A percentile compares a stretch with the other conserved stretches of the same genome.
phyloP scores from a whole-genome alignment of 2,888 invertebrate species.

The Napeogenes inachia region DNA sequence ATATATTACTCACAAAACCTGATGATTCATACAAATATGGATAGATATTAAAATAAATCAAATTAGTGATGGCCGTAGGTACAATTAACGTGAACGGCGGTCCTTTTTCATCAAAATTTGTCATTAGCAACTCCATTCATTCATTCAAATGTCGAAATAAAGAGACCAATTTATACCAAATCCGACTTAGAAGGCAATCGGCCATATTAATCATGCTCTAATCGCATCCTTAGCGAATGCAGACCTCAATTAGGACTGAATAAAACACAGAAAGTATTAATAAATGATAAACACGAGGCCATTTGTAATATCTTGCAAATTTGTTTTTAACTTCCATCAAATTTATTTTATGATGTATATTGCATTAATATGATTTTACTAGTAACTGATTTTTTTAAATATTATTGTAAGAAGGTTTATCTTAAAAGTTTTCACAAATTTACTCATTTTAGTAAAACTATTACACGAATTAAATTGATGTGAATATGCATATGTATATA shows the following conservation, averaged over 20 bases:
- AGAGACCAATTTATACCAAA: slow-evolving; percentile 41
- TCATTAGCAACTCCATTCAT: slow-evolving; percentile 24
- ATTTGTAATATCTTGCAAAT: slow-evolving; percentile 54
- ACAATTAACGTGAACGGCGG: slow-evolving; percentile 35
- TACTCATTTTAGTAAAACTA: too few relatives aligned
- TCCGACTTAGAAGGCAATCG: slow-evolving; percentile 43
- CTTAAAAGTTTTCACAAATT: too few relatives aligned
- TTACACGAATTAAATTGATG: too few relatives aligned
- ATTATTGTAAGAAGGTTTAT: too few relatives aligned
- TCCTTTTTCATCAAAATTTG: slow-evolving; percentile 13
- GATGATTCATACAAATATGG: too few relatives aligned
- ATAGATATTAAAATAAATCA: slow-evolving; percentile 1
- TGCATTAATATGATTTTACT: too few relatives aligned
- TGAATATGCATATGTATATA: too few relatives aligned
- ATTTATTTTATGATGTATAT: too few relatives aligned
- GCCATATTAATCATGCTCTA: slow-evolving; percentile 66
- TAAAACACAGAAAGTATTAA: slow-evolving; percentile 62
- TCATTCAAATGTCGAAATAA: slow-evolving; percentile 32
- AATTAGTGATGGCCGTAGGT: slow-evolving; percentile 46
- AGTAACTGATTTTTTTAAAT: too few relatives aligned
- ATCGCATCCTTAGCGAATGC: slow-evolving; percentile 73
- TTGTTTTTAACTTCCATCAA: background rate
- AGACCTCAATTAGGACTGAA: slow-evolving; percentile 69
- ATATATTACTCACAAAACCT: too few relatives aligned
- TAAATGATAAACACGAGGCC: slow-evolving; percentile 60